Percentiles rank a stretch among this genome's conserved stretches.
Conservation (phyloP, 1,140 invertebrate species). For the Papilio polytes region DNA sequence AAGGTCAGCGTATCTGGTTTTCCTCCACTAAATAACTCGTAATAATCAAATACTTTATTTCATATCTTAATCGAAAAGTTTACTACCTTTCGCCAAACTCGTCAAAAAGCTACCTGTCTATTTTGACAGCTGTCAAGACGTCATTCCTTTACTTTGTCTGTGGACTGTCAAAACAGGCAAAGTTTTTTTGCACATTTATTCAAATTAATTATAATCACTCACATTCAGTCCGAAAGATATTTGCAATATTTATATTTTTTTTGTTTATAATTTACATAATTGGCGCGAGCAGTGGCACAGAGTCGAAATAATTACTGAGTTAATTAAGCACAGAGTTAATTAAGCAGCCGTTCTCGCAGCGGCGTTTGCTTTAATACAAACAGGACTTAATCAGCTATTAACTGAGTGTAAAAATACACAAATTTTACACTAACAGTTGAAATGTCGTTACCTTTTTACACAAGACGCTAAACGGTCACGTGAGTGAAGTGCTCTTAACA, state of each 20-base stretch:
- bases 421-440: constrained; percentile 4
- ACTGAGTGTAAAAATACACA: constrained; percentile 26
- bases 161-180: neutral
- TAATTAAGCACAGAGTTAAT: constrained; percentile 19
- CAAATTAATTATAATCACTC: constrained; percentile 20
- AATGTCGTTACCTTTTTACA: neutral
- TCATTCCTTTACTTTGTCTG: neutral
- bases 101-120: neutral
- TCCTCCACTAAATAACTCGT: too few species aligned
- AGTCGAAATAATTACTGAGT: constrained; percentile 28
- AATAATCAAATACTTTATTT: neutral
- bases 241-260: constrained; percentile 11
- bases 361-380: constrained; percentile 27
- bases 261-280: constrained; percentile 27
- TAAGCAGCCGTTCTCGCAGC: constrained; percentile 9
- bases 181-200: neutral
- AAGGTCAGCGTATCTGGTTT: too few species aligned
- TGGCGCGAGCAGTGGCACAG: constrained; percentile 17
- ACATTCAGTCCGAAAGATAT: constrained; percentile 15
- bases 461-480: neutral
- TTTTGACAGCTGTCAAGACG: constrained; percentile 3
- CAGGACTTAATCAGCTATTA: constrained; percentile 8
- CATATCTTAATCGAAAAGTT: neutral
- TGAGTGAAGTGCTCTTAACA: neutral
- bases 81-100: neutral